Conservation (phyloP, 2,797 vertebrate genomes). For the Pangasius mekongensis region DNA sequence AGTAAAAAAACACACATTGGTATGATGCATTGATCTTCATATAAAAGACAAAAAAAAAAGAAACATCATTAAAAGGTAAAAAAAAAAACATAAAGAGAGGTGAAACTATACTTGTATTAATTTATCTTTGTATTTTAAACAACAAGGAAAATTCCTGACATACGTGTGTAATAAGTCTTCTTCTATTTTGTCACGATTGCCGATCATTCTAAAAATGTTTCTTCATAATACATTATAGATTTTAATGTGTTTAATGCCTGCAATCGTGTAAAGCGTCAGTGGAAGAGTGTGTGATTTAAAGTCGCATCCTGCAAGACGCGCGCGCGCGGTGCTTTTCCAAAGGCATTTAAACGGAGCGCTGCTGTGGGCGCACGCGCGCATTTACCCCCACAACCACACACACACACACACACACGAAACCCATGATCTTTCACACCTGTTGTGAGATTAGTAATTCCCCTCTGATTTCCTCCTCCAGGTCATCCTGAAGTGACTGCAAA, state of each 20-base stretch:
- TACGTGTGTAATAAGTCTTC: not conserved
- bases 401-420: slow-evolving; percentile 56
- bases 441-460: slow-evolving; percentile 64
- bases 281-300: not conserved
- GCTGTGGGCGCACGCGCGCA: slow-evolving; percentile 45
- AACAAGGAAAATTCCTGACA: not conserved
- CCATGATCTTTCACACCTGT: slow-evolving; percentile 73
- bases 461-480: slow-evolving; percentile 34
- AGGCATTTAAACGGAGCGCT: slow-evolving; percentile 54
- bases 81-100: not conserved
- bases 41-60: slow-evolving; percentile 61
- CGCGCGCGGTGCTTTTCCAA: slow-evolving; percentile 29
- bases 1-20: slow-evolving; percentile 80
- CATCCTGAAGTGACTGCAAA: slow-evolving; percentile 31
- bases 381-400: slow-evolving; percentile 35
- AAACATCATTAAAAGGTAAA: not conserved
- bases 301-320: slow-evolving; percentile 19
- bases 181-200: not conserved
- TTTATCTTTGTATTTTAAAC: slow-evolving; percentile 6
- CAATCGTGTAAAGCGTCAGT: not conserved
- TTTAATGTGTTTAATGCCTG: not conserved
- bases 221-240: not conserved
- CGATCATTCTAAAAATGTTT: not conserved
- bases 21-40: slow-evolving; percentile 85
- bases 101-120: not conserved